Percentiles rank a stretch among this genome's conserved stretches.
phyloP scores from a whole-genome alignment of 2,888 invertebrate species.

The Dicyrtomina minuta region DNA sequence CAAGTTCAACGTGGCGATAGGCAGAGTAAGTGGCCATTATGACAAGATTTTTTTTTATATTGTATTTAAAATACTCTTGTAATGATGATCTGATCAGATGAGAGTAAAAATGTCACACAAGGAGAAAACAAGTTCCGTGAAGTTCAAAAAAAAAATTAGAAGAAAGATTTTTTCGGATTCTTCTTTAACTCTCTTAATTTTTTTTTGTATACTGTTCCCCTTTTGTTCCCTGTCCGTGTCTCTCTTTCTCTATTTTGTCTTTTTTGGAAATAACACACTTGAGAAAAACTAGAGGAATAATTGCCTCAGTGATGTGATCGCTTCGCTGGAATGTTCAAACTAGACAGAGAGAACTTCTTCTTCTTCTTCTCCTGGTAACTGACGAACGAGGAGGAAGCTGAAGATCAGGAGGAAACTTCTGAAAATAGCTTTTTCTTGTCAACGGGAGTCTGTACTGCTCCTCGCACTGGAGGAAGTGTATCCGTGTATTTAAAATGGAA shows the following conservation, averaged over 20 bases:
- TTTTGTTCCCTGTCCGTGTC: no score
- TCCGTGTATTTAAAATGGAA: neutral
- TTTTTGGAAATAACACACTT: neutral
- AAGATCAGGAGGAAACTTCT: slow-evolving; percentile 20
- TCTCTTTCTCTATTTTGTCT: neutral
- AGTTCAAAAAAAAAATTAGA: neutral
- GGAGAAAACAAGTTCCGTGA: neutral
- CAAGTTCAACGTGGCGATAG: slow-evolving; percentile 90
- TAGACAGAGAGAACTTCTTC: neutral
- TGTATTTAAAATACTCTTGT: slow-evolving; percentile 7
- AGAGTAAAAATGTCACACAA: slow-evolving; percentile 22
- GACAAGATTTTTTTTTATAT: neutral
- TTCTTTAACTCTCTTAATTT: no score
- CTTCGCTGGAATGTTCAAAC: slow-evolving; percentile 26
- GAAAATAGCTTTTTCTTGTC: slow-evolving; percentile 34
- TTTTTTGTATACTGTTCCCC: no score
- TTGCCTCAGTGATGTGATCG: slow-evolving; percentile 28
- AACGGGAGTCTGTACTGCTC: slow-evolving; percentile 4
- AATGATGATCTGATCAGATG: slow-evolving; percentile 11
- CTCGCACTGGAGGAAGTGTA: neutral
- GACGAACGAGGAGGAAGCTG: neutral
- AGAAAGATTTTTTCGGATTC: neutral
- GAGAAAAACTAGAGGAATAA: slow-evolving; percentile 12
- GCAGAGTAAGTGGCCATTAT: slow-evolving; percentile 84
- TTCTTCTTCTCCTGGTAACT: neutral